These are phyloP conservation scores for Ferdinandea cuprea DNA, from an alignment of 2,888 invertebrate genomes.

Conservation along the genomic window DNA sequence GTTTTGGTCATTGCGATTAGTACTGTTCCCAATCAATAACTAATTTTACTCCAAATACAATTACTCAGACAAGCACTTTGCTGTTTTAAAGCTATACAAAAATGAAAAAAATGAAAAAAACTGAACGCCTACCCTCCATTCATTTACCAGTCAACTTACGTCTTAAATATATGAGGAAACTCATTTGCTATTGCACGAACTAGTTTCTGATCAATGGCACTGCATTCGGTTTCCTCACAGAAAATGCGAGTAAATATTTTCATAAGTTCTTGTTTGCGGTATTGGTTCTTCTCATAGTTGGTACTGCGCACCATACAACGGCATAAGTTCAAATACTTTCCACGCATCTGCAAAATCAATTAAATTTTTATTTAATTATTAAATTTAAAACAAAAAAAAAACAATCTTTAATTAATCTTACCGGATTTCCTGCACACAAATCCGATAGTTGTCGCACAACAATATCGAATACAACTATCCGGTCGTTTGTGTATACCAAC, in stretches of 20 bases:
- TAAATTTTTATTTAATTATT: conserved; percentile 23
- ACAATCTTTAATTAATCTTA: conserved; percentile 80
- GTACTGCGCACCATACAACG: conserved; percentile 92
- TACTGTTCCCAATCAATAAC: neutral
- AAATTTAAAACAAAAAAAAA: conserved; percentile 14
- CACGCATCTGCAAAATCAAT: conserved; percentile 85
- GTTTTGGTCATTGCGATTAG: neutral
- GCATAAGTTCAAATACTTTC: conserved; percentile 91
- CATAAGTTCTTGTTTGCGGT: conserved; percentile 91
- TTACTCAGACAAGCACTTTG: conserved; percentile 55
- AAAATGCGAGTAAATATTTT: conserved; percentile 94
- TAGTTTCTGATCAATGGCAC: conserved; percentile 89
- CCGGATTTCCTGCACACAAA: conserved; percentile 93
- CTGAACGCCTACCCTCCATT: conserved; percentile 6
- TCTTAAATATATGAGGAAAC: conserved; percentile 91
- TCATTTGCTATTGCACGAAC: conserved; percentile 93
- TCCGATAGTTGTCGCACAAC: conserved; percentile 95
- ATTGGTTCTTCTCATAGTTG: conserved; percentile 90
- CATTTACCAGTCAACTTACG: conserved; percentile 82
- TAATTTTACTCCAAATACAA: neutral
- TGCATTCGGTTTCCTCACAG: conserved; percentile 90
- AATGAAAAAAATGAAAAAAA: conserved; percentile 18
- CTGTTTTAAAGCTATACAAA: conserved; percentile 21
- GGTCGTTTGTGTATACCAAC: conserved; percentile 97
- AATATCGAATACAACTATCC: conserved; percentile 96